Percentiles rank a stretch among this genome's conserved stretches.
These are phyloP conservation scores for Lordiphosa fenestrarum DNA, from an alignment of 2,888 invertebrate species.

Conservation along the genomic window DNA sequence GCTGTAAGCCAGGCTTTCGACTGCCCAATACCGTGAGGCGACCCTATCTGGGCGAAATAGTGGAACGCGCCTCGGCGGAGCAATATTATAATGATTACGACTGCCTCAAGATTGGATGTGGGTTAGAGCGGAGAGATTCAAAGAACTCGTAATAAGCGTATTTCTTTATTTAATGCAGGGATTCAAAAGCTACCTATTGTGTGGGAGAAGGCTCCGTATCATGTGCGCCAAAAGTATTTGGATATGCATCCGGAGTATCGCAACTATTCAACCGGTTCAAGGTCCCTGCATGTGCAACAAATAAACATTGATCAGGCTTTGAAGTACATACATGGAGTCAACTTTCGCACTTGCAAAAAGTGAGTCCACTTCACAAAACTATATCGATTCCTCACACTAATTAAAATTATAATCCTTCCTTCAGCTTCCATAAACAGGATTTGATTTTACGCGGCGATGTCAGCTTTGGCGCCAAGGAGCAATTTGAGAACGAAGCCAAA, in stretches of 20 bases:
- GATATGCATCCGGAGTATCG: conserved; percentile 88
- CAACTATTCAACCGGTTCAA: conserved; percentile 85
- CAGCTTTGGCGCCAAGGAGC: conserved; percentile 91
- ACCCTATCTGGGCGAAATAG: conserved; percentile 95
- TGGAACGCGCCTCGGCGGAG: conserved; percentile 95
- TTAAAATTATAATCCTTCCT: neutral
- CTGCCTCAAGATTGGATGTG: conserved; percentile 95
- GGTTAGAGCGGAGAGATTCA: conserved; percentile 77
- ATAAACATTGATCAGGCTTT: conserved; percentile 89
- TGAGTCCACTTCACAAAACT: conserved; percentile 53
- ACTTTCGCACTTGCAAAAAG: conserved; percentile 81
- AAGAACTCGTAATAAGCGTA: neutral
- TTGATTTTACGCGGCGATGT: conserved; percentile 92
- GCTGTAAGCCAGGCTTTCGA: conserved; percentile 93
- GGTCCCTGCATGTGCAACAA: conserved; percentile 84
- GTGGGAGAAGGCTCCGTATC: conserved; percentile 88
- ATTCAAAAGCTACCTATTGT: conserved; percentile 91
- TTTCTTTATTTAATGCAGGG: conserved; percentile 82
- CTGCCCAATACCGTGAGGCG: conserved; percentile 92
- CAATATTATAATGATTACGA: conserved; percentile 96
- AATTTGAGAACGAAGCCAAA: conserved; percentile 96
- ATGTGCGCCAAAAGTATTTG: conserved; percentile 87
- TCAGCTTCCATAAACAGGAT: conserved; percentile 87
- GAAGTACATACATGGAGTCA: conserved; percentile 88
- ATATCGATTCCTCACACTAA: too few relatives aligned